Conservation (phyloP, 2,113 vertebrate species). For the Pedionomus torquatus region DNA sequence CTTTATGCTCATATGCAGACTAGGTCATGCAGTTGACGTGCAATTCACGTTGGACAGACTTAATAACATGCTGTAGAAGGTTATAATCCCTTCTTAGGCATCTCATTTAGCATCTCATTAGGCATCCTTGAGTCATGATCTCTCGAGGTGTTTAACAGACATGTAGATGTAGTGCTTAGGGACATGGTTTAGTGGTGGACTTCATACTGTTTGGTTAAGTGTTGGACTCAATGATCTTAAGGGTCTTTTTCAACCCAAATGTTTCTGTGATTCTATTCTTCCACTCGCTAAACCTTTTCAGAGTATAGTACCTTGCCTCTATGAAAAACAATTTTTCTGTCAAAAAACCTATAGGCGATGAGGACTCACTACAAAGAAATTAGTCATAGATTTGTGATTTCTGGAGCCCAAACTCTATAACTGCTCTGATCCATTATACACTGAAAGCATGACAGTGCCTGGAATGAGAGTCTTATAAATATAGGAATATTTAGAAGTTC, state of each 20-base stretch:
- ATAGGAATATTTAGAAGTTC: neutral
- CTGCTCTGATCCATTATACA: neutral
- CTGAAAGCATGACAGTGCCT: accelerated
- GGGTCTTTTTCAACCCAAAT: neutral
- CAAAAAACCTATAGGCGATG: neutral
- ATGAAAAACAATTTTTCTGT: neutral
- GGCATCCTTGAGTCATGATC: neutral
- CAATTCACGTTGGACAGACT: neutral
- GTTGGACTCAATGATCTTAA: neutral
- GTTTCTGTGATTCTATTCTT: neutral
- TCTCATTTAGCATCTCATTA: neutral
- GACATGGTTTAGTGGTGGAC: neutral
- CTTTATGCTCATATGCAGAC: neutral
- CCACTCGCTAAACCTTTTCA: neutral
- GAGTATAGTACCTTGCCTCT: neutral
- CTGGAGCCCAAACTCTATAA: neutral
- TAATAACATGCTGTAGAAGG: neutral
- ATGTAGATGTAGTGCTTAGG: accelerated
- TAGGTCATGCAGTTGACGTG: neutral
- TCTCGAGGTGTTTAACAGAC: neutral
- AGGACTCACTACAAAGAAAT: neutral
- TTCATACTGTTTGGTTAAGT: neutral
- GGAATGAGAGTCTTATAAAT: neutral
- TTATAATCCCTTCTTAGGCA: neutral
- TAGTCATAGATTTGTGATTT: neutral